Base-by-base conservation (phyloP, 1,140 invertebrate species). In the Phymorhynchus buccinoides region DNA sequence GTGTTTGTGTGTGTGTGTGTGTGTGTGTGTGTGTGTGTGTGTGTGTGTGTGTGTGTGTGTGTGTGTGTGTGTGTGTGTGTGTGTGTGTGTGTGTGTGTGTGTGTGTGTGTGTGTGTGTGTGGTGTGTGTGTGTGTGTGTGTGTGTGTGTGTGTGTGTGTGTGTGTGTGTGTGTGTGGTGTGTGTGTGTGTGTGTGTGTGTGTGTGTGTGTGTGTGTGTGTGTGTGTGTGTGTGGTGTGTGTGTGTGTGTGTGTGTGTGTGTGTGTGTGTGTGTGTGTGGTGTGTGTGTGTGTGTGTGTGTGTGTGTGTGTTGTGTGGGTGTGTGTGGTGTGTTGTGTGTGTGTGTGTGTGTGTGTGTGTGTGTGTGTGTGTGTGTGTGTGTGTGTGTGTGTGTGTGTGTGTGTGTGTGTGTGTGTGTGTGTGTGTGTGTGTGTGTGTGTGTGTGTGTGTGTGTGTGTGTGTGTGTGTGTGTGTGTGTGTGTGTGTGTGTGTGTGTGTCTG, bases 251-350 rank as follows among this genome's bases (percentile, higher is more conserved):
- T 71, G 12, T 71, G 12, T 71, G 9, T 37, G 9, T 75, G 3
- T 75, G 9, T 75, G 3, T 75, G 3, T 37, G 71, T 75, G 9
- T 37, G 32, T 75, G 3, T n/a, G n/a, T n/a, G n/a, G n/a, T n/a
- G n/a, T n/a, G n/a, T n/a, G n/a, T n/a, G n/a, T 48, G 66, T 71
- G 66, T 71, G 48, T 52, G 48, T 52, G 48, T 52, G 48, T 52
- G 48, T 52, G 66, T 71, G 66, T 71, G 66, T 71, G 66, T 71
- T n/a, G n/a, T n/a, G n/a, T n/a, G n/a, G n/a, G n/a, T n/a, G n/a
- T n/a, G n/a, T n/a, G n/a, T n/a, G n/a, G n/a, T n/a, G n/a, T n/a
- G n/a, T n/a, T n/a, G n/a, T n/a, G n/a, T n/a, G n/a, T 37, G 6
- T 75, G 3, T 75, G 3, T 14, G 6, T 35, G 9, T 75, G 22